These are phyloP conservation scores for Aphis gossypii DNA, from an alignment of 1,140 invertebrate genomes.

Conservation along the genomic window DNA sequence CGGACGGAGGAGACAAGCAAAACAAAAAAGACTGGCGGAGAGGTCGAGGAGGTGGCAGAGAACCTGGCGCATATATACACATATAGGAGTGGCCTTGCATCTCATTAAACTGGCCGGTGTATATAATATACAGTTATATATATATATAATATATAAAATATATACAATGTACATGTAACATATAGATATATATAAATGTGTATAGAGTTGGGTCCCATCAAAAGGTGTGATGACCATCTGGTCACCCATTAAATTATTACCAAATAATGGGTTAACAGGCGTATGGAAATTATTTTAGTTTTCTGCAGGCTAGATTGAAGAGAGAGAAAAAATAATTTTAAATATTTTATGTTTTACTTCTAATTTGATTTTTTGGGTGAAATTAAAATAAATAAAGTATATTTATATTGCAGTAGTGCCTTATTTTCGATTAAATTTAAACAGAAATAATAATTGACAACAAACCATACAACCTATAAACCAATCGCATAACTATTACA, in stretches of 20 bases:
- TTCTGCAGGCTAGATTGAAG: conserved; percentile 51
- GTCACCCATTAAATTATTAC: conserved; percentile 58
- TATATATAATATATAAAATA: background rate
- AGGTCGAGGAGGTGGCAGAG: background rate
- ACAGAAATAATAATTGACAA: background rate
- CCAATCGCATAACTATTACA: background rate
- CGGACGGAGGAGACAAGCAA: conserved; percentile 57
- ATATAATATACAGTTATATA: conserved; percentile 36
- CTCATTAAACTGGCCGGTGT: conserved; percentile 52
- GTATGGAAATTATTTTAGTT: conserved; percentile 55
- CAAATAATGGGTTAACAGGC: conserved; percentile 55
- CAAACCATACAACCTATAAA: background rate
- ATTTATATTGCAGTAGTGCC: background rate
- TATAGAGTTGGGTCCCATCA: conserved; percentile 52
- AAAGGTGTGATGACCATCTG: conserved; percentile 58
- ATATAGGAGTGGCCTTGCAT: conserved; percentile 57
- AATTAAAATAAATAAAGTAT: conserved; percentile 23
- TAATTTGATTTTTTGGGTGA: background rate
- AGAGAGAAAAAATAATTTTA: conserved; percentile 3
- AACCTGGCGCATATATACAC: conserved; percentile 52
- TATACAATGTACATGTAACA: conserved; percentile 6
- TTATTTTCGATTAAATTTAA: conserved; percentile 18
- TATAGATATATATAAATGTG: conserved; percentile 20
- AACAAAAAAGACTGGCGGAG: conserved; percentile 47
- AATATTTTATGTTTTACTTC: conserved; percentile 46